Conservation (phyloP, 2,888 invertebrate genomes). For the Crematogaster levior region DNA sequence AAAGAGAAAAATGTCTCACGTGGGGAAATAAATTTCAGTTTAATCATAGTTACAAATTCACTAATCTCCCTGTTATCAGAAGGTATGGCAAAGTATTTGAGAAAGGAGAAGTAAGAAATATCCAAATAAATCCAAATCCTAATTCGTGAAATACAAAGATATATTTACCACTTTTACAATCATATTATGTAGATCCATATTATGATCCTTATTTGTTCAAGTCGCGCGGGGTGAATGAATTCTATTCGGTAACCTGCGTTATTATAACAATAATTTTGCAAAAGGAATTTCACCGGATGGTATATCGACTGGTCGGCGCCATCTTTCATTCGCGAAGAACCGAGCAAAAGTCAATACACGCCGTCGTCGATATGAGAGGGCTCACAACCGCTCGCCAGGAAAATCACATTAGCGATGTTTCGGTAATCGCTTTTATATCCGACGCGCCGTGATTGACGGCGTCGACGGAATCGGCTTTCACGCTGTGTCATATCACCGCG, state of each 20-base stretch:
- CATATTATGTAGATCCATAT: neutral
- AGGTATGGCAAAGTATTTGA: neutral
- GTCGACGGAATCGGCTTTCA: conserved; percentile 71
- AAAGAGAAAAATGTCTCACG: neutral
- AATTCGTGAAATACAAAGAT: neutral
- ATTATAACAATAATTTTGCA: conserved; percentile 14
- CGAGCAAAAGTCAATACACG: conserved; percentile 65
- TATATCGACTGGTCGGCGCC: conserved; percentile 44
- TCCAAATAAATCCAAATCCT: neutral
- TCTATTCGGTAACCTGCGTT: neutral
- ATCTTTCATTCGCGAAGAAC: conserved; percentile 59
- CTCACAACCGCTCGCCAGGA: conserved; percentile 66
- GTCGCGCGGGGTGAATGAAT: neutral
- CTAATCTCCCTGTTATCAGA: neutral
- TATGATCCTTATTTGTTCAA: neutral
- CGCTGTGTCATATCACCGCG: conserved; percentile 56
- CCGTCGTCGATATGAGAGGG: conserved; percentile 61
- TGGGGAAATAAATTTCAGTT: neutral
- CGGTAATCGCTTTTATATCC: conserved; percentile 77
- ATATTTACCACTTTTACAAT: neutral
- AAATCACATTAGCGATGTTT: conserved; percentile 78
- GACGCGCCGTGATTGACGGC: conserved; percentile 69
- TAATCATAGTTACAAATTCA: neutral
- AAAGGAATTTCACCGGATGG: conserved; percentile 13
- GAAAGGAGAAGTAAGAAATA: neutral